phyloP scores from a whole-genome alignment of 2,113 vertebrate species.

The Tor tambroides region DNA sequence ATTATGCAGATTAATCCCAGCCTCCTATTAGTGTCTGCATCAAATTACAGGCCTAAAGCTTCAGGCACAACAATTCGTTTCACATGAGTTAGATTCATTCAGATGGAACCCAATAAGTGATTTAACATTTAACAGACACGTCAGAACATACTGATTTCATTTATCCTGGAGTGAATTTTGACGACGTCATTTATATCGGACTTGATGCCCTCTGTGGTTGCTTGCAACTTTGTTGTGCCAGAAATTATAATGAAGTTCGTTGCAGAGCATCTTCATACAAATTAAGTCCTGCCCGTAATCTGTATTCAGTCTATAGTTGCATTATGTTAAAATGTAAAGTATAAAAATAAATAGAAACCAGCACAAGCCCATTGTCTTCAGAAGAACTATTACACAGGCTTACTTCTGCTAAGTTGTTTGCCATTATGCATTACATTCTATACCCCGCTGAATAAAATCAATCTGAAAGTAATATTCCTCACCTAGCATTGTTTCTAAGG shows the following conservation, averaged over 20 bases:
- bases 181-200: background rate
- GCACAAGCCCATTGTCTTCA: conserved; percentile 11
- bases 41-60: conserved; percentile 70
- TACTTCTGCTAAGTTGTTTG: conserved; percentile 26
- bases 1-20: conserved; percentile 39
- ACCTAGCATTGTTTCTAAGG: background rate
- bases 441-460: conserved; percentile 38
- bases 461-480: conserved; percentile 41
- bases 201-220: background rate
- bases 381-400: background rate
- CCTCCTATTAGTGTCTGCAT: conserved; percentile 62
- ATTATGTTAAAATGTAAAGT: background rate
- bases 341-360: background rate
- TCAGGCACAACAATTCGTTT: conserved; percentile 69
- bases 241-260: too few species aligned
- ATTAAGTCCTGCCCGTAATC: background rate
- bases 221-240: background rate
- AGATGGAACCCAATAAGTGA: conserved; percentile 67
- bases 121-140: conserved; percentile 63
- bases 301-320: background rate
- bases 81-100: conserved; percentile 73
- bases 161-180: conserved; percentile 60
- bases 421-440: conserved; percentile 43
- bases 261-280: background rate
- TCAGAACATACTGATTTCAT: conserved; percentile 65